Evolutionary conservation across 1,140 invertebrate species (phyloP), one percentile per base, ranked within the genome.

Genomic region (Catajapyx aquilonaris): DNA sequence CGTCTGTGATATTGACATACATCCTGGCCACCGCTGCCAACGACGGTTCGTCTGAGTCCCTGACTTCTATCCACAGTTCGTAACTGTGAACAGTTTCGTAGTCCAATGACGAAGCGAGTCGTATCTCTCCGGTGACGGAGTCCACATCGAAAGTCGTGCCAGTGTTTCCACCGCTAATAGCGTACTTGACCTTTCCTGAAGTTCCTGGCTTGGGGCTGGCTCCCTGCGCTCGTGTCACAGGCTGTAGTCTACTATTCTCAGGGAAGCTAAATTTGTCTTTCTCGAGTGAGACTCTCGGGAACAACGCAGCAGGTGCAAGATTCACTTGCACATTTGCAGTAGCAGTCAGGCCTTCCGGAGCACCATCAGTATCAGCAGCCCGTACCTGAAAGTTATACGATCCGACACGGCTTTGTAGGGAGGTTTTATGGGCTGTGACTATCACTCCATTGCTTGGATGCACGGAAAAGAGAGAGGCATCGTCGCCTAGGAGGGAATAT

Each of bases 21-120:
- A 94, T 52, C 46, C 77, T 66, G 2, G 51, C 46, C 1, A 51
- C 40, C 74, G 72, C 81, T 38, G 77, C 63, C 13, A 90, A 53
- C 1, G 77, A 69, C 4, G 83, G 83, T 32, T 66, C 69, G 50
- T 85, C 81, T 1, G 76, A 74, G 56, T 93, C 85, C 35, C 70
- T 61, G 1, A 88, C 87, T 64, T 90, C 81, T 34, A 95, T 69
- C 88, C 87, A 95, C 18, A 94, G 71, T 57, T 87, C 76, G 54
- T 90, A 91, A 13, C 73, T 56, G 13, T 74, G 68, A 40, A 74
- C 67, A 1, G 74, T 73, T 63, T 95, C 90, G 49, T 81, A 91
- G 57, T 96, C 88, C 35, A 96, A 64, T 1, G 76, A 76, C 48
- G 66, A 43, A 2, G 76, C 72, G 0, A 90, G 70, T 10, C 60